phyloP scores from a whole-genome alignment of 2,797 vertebrate genomes.

The Harpagifer antarcticus region DNA sequence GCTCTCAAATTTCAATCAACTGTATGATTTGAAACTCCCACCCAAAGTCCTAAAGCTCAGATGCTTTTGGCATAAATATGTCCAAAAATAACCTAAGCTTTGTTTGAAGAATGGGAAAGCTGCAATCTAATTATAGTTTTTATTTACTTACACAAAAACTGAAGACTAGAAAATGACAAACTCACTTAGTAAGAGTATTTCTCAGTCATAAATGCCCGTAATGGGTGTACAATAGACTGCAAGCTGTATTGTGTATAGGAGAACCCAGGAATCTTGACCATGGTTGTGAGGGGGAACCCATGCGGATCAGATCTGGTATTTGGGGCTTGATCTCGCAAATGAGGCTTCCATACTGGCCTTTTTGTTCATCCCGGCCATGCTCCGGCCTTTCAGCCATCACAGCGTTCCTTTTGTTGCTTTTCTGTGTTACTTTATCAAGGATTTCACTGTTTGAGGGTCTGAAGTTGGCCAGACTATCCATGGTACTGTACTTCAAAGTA shows the following conservation, averaged over 20 bases:
- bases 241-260: constrained; percentile 22
- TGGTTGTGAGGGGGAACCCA: constrained; percentile 74
- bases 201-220: constrained; percentile 19
- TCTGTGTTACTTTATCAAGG: constrained; percentile 60
- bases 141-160: neutral
- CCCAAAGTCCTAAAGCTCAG: too few relatives aligned
- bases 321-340: constrained; percentile 65
- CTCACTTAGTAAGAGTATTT: neutral
- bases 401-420: constrained; percentile 59
- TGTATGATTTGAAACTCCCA: too few relatives aligned
- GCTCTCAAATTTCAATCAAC: too few relatives aligned
- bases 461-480: constrained; percentile 4
- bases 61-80: too few relatives aligned
- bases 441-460: constrained; percentile 53
- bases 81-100: neutral
- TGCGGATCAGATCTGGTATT: constrained; percentile 83
- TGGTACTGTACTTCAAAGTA: neutral
- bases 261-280: constrained; percentile 42
- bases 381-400: constrained; percentile 45
- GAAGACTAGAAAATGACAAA: neutral
- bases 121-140: neutral
- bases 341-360: constrained; percentile 70
- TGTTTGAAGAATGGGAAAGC: neutral
- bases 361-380: constrained; percentile 70
- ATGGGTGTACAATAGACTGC: constrained; percentile 21